These are phyloP conservation scores for Rambutsinella grinnellia DNA, from an alignment of 2,888 invertebrate genomes.

Conservation along the genomic window DNA sequence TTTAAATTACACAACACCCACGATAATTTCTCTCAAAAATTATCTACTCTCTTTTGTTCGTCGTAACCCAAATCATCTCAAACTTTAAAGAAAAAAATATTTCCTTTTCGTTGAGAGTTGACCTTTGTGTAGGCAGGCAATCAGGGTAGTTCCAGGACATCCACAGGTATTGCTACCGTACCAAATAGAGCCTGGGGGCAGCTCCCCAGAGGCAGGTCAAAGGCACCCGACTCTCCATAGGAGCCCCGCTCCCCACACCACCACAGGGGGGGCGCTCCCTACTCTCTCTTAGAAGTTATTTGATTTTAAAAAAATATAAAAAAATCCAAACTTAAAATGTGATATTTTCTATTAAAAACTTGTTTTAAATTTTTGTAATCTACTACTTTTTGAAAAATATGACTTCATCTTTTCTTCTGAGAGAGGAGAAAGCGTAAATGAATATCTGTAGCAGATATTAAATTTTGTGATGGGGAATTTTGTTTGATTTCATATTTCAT, in stretches of 20 bases:
- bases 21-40: no score
- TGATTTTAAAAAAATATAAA: not conserved
- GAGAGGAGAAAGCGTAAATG: constrained; percentile 43
- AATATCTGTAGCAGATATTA: constrained; percentile 52
- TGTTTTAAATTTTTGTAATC: no score
- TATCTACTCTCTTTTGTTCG: constrained; percentile 7
- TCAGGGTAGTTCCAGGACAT: constrained; percentile 64
- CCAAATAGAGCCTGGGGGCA: constrained; percentile 62
- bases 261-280: constrained; percentile 61
- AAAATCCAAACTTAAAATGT: not conserved
- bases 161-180: constrained; percentile 45
- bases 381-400: no score
- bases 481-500: constrained; percentile 24
- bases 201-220: constrained; percentile 62
- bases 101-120: constrained; percentile 53
- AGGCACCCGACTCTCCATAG: constrained; percentile 61
- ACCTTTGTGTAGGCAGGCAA: constrained; percentile 64
- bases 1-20: constrained; percentile 43
- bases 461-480: constrained; percentile 32
- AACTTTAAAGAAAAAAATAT: constrained; percentile 26
- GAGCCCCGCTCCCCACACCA: constrained; percentile 62
- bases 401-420: no score
- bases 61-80: constrained; percentile 24
- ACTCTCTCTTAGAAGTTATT: constrained; percentile 32
- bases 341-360: constrained; percentile 1